Evolutionary conservation across 2,113 vertebrate genomes (phyloP), one percentile per base, ranked within the genome.

Genomic region (Bothrops jararaca): DNA sequence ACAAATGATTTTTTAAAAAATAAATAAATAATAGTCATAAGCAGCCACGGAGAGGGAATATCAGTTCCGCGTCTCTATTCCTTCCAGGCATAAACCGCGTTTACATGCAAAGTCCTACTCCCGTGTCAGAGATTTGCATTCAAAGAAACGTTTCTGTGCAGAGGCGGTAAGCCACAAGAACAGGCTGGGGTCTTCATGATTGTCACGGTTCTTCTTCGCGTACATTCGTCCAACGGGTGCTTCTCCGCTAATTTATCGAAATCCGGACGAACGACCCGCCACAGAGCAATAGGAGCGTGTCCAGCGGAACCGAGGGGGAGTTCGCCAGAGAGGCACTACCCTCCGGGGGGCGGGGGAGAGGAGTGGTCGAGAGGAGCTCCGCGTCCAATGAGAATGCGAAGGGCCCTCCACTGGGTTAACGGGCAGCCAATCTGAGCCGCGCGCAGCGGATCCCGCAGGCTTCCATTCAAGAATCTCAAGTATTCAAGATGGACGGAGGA

Each of bases 401-500:
- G 94, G 93, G 96, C 95, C n/a, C 95, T 96, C 96, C 95, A 95
- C 96, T 95, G 95, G n/a, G 95, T 94, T 94, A 94, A 94, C 93
- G 92, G n/a, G 50, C 95, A 95, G 95, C 96, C 96, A n/a, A 97
- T 97, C 93, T 90, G 94, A 95, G 95, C 94, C 90, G 89, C 88
- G 95, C 95, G 94, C 95, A 94, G 95, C 94, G 95, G 95, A 95
- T 96, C 96, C 95, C 95, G 93, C 95, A 96, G 94, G 92, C 96
- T 96, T n/a, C 95, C 95, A 95, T 96, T 96, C 97, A 97, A 96
- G 97, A 96, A 96, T 96, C 96, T 94, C 95, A 97, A 97, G 95
- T 97, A 96, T 96, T 97, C 96, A 96, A 97, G 97, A 97, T 96
- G 96, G 97, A 97, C 95, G 95, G 97, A 95, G 95, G 96, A 96